Percentiles rank a stretch among this genome's conserved stretches.
These are phyloP conservation scores for Arnoldichthys spilopterus DNA, from an alignment of 2,797 vertebrate genomes.

Conservation along the genomic window DNA sequence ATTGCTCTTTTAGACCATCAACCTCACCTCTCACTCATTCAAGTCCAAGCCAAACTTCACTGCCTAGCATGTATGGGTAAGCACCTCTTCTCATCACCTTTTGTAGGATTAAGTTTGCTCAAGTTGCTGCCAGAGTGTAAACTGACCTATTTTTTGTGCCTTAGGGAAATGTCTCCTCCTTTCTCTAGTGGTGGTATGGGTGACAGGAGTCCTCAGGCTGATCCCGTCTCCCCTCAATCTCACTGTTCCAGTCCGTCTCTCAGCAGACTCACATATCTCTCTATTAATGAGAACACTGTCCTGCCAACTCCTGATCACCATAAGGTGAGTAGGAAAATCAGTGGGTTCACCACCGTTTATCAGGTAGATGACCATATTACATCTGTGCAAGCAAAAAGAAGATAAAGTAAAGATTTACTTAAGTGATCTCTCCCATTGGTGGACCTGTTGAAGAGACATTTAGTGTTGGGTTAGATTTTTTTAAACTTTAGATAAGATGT, in stretches of 20 bases:
- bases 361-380: neutral
- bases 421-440: too few relatives aligned
- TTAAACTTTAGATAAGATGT: too few relatives aligned
- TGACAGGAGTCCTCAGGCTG: slow-evolving; percentile 62
- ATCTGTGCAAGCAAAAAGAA: neutral
- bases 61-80: slow-evolving; percentile 74
- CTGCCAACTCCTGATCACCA: slow-evolving; percentile 64
- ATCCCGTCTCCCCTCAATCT: slow-evolving; percentile 72
- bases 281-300: slow-evolving; percentile 78
- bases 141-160: neutral
- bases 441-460: too few relatives aligned
- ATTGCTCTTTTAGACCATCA: slow-evolving; percentile 88
- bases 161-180: slow-evolving; percentile 69
- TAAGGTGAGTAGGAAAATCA: slow-evolving; percentile 73
- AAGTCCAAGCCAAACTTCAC: slow-evolving; percentile 89
- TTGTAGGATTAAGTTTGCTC: neutral
- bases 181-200: slow-evolving; percentile 48
- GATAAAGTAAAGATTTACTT: too few relatives aligned
- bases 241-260: slow-evolving; percentile 80
- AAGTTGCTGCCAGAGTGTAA: neutral
- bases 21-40: slow-evolving; percentile 93
- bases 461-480: neutral
- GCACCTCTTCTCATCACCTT: neutral
- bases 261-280: slow-evolving; percentile 90
- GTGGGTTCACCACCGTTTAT: neutral